Percentiles rank a stretch among this genome's conserved stretches.
Conservation (phyloP, 2,888 invertebrate genomes). For the Anticlea derivata region DNA sequence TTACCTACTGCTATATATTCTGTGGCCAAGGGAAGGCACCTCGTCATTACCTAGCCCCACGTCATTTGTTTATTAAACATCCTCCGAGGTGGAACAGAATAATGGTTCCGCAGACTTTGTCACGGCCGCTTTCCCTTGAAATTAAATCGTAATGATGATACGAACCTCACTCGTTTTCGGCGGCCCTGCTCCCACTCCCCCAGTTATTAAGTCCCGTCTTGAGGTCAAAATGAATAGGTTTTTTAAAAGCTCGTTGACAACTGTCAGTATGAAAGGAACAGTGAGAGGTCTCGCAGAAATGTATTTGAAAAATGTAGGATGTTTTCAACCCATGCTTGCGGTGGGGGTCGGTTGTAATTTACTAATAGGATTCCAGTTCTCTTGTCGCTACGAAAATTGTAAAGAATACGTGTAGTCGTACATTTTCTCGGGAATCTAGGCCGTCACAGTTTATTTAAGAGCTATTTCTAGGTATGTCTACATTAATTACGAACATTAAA, state of each 20-base stretch:
- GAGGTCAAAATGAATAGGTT: conserved; percentile 79
- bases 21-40: conserved; percentile 54
- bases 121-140: conserved; percentile 77
- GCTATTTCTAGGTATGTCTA: conserved; percentile 1
- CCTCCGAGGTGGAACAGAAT: conserved; percentile 79
- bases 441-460: conserved; percentile 2
- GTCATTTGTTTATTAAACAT: conserved; percentile 83
- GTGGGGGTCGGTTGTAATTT: conserved; percentile 39
- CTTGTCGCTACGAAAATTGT: conserved; percentile 32
- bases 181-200: conserved; percentile 49
- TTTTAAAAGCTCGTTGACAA: conserved; percentile 72
- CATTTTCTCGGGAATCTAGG: conserved; percentile 12
- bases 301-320: conserved; percentile 41
- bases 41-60: conserved; percentile 74
- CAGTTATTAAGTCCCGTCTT: conserved; percentile 76
- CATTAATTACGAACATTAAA: conserved; percentile 14
- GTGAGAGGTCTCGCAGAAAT: conserved; percentile 57
- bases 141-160: conserved; percentile 82
- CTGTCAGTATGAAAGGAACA: conserved; percentile 76
- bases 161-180: conserved; percentile 69
- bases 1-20: not conserved
- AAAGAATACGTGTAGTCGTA: conserved; percentile 25
- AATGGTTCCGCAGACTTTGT: conserved; percentile 78
- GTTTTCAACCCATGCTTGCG: conserved; percentile 27
- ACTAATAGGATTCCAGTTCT: conserved; percentile 42